Evolutionary conservation across 37 sponge, comb jelly and placozoan species (phyloP), one percentile per base, ranked within the genome.

Genomic region (Diacarnus erythraeanus): DNA sequence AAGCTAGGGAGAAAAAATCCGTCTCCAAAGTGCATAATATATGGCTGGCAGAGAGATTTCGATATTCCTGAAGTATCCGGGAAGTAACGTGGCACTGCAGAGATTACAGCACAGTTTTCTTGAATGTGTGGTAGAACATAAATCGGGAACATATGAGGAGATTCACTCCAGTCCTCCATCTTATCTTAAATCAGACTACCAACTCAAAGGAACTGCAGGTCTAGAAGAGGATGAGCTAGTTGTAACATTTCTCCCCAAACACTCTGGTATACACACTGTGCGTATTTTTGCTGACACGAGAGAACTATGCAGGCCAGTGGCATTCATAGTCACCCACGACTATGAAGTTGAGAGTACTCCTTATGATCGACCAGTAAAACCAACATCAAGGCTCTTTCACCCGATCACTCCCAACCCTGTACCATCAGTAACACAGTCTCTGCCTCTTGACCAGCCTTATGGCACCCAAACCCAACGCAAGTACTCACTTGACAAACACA

Each of bases 121-220:
- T 4, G 87, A 87, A 33, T 80, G 87, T 59, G 58, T 87, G 44
- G 63, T 87, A 6, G 87, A 80, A 69, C 77, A 81, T 77, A 87
- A 87, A 41, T 36, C 81, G 39, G 84, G 84, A 41, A 79, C 35
- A 15, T 42, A 54, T 26, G 59, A 17, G 15, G 87, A 81, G 26
- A 44, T 79, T 0, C 74, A 57, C 42, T 72, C 80, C 8, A 38
- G 21, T 15, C 30, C 65, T 20, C 75, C 76, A 21, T 5, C 42
- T 0, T 35, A 86, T 20, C 75, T 78, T 5, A 40, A 35, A 44
- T 67, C 87, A 8, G 35, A 56, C 59, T 87, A 80, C 77, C 87
- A 81, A 59, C 44, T 87, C 26, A 80, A 75, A 25, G 87, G 76
- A n/a, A 76, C 76, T 9, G 77, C 64, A 34, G 42, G 33, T 1